Evolutionary conservation across 2,797 vertebrate species (phyloP), one percentile per base, ranked within the genome.

Genomic region (Lepilemur ruficaudatus): DNA sequence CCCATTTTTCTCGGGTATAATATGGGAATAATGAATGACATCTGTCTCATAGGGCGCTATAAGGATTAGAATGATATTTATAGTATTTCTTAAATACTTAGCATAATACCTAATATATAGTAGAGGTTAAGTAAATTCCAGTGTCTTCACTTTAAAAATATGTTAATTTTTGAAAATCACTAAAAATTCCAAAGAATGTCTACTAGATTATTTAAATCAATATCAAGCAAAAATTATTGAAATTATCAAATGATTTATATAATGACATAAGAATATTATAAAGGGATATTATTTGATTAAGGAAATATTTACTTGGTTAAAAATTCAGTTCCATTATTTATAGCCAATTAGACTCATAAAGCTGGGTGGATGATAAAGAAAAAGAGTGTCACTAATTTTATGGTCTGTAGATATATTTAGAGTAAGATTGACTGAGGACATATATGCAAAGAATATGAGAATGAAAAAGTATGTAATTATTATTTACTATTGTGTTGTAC

Each of bases 271-370:
- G 7, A 4, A 72, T 65, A 50, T 70, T 78, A 76, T 70, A 50
- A 81, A 89, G 28, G 20, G 17, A 13, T 75, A 32, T 96, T 50
- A 85, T 70, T 69, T 97, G 67, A 78, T 88, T 90, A 91, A 30
- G 55, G n/a, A 80, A 48, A 59, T 88, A 67, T 8, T 28, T 92
- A 69, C 30, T 78, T 95, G 73, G 59, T 93, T 67, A 94, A 91
- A 46, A 93, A 93, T 73, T 81, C 28, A 73, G 20, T 70, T 94
- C 28, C 91, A 55, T 94, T 92, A 87, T 67, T 95, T 94, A 72
- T 83, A 65, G 52, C 17, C 70, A 72, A n/a, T 96, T 95, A 95
- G 57, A 65, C 69, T 89, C 32, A 59, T 67, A 79, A 79, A 92
- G 5, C 25, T 89, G 32, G 28, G 48, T 89, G 55, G 69, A 25